Base-by-base conservation (phyloP, 1,140 invertebrate species). In the Neocloeon triangulifer region DNA sequence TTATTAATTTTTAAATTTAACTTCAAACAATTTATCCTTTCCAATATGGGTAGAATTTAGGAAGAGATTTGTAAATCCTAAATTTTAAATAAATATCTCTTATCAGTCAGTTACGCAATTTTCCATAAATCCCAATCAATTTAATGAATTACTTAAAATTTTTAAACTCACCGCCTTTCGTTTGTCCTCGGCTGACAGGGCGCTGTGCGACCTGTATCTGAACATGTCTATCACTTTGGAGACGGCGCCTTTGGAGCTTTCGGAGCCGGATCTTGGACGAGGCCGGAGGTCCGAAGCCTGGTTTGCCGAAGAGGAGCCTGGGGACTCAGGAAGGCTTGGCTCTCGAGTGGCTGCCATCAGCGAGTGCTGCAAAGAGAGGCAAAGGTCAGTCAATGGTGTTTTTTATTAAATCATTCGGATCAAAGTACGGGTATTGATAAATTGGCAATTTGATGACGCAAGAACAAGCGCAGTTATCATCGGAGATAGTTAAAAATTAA, bases 181-280 rank as follows among this genome's bases (percentile, higher is more conserved):
- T 50, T 71, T 74, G 35, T 80, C 76, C 25, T 69, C 68, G 19
- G 72, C 62, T 29, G 62, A 62, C 30, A 67, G 55, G 29, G 65
- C 66, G 42, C 70, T 70, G 41, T 75, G 73, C 32, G 76, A 73
- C 38, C 79, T 62, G 45, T 77, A 70, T 25, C 80, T 62, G 47
- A 88, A 85, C 41, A 88, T 71, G 51, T 88, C 78, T 65, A 85
- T 85, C 25, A 88, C 77, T 61, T 82, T 85, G 28, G 51, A 44
- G 13, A 51, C 47, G 12, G 51, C 41, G 27, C 45, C 45, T 35
- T 36, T 33, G 9, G 38, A 29, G 34, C 41, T 38, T 33, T 47
- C 39, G 25, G 33, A 29, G 2, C 27, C 27, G 20, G 20, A 20
- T 30, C 19, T 30, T 17, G 27, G 27, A 21, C 14, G 27, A 29